Conservation (phyloP, 1,140 invertebrate genomes). For the Archivesica marissinica region DNA sequence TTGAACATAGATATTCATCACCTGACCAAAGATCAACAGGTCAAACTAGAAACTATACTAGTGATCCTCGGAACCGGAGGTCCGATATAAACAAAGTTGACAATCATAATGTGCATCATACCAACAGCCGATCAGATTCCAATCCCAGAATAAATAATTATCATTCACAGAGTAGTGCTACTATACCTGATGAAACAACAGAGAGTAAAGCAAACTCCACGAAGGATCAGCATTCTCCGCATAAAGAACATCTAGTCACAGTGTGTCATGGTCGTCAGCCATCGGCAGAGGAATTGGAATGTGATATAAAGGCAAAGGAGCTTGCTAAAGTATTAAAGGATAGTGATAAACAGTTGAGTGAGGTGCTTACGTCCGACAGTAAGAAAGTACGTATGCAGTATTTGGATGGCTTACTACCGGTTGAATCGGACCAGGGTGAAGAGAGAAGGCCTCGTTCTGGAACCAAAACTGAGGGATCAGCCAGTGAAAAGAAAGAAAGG, state of each 20-base stretch:
- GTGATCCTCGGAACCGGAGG: background rate
- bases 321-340: constrained; percentile 88
- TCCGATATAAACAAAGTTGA: constrained; percentile 7
- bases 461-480: background rate
- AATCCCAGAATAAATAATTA: background rate
- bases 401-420: constrained; percentile 89
- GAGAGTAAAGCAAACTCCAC: background rate
- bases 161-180: background rate
- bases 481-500: constrained; percentile 1
- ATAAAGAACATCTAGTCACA: constrained; percentile 53
- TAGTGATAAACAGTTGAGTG: constrained; percentile 79
- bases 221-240: background rate
- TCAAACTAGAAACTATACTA: constrained; percentile 27
- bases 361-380: constrained; percentile 87
- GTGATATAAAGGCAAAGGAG: constrained; percentile 90
- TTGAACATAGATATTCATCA: constrained; percentile 6
- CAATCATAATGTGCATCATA: constrained; percentile 6
- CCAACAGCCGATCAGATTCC: constrained; percentile 8
- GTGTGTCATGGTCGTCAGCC: constrained; percentile 84
- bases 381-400: constrained; percentile 91
- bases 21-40: background rate
- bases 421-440: constrained; percentile 17
- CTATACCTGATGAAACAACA: background rate
- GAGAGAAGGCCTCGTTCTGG: constrained; percentile 34
- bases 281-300: constrained; percentile 91